Base-by-base conservation (phyloP, 2,113 vertebrate genomes). In the Myrmecobius fasciatus region DNA sequence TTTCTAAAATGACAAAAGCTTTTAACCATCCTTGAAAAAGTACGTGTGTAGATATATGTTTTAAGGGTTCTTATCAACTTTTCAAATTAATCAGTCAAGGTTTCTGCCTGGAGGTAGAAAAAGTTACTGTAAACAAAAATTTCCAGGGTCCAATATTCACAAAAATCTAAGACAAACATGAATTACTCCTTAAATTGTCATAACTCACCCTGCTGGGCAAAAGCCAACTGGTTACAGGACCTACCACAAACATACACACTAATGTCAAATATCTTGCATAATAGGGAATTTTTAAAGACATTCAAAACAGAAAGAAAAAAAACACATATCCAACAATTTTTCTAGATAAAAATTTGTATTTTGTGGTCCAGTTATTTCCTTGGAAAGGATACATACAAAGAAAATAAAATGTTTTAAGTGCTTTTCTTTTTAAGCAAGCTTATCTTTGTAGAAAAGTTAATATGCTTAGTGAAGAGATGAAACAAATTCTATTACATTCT, bases 181-280 rank as follows among this genome's bases (percentile, higher is more conserved):
- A 97, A 48, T 56, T 95, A 96, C 54, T 49, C 75, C 67, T 43
- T 93, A 60, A 97, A 95, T 47, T 91, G 94, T 91, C 83, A 95
- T 92, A 92, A 92, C 52, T 91, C 53, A 94, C 26, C 20, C 88
- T 83, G 67, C 92, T 95, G 94, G 75, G 94, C 52, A 83, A 97
- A 96, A 97, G 92, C 54, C 92, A 98, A 20, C 8, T 96, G 89
- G 51, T 97, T 96, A 96, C 89, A 97, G 90, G 92, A 96, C 47
- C 94, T 60, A 97, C 94, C 92, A 98, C 49, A 56, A 95, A 94
- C 52, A 93, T 36, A 95, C 36, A 95, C n/a, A 89, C 0, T 93
- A 52, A 96, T 96, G 95, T 52, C 52, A 56, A 93, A 90, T 53
- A 94, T 92, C 67, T 91, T 52, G 47, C 48, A 91, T 91, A 97